Evolutionary conservation across 2,888 invertebrate species (phyloP), one percentile per base, ranked within the genome.

Genomic region (Dinocampus coccinellae): DNA sequence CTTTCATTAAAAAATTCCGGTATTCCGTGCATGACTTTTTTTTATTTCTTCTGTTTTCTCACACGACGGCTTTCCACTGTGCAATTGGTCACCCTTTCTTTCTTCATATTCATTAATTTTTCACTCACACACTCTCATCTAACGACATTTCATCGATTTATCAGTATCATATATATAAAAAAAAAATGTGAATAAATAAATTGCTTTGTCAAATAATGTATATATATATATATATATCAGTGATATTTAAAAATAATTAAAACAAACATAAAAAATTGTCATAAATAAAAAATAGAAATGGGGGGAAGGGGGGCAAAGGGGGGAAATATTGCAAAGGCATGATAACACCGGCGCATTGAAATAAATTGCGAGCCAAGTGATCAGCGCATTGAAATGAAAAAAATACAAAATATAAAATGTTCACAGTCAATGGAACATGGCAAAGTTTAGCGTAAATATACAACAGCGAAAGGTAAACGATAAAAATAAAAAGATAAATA

Each of bases 341-440:
- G 39, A 33, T 63, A 39, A 24, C 39, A 65, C 47, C 39, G 60
- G 47, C 67, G 57, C 58, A 55, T 65, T 20, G 29, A 62, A 20
- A 47, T 16, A 53, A 66, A 62, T 61, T 66, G 66, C 65, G 16
- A 71, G 66, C 66, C 66, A 11, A 55, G 65, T 65, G 13, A 70
- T 58, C 42, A 24, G 58, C 58, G 58, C 34, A 57, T 9, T 34
- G 20, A 33, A 69, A 36, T 33, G 9, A 34, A 20, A 10, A 34
- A 10, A 13, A 39, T 20, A 22, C 61, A 33, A 26, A 33, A 57
- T 13, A 24, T 52, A 22, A 6, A 10, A 29, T 20, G 20, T 6
- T 42, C 13, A 36, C 2, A 57, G 52, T 26, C 20, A 13, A 2
- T 16, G 34, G 34, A 34, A 53, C 29, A 16, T 36, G n/a, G n/a